Base-by-base conservation (phyloP, 2,888 invertebrate species). In the Cryptocephalus primarius region DNA sequence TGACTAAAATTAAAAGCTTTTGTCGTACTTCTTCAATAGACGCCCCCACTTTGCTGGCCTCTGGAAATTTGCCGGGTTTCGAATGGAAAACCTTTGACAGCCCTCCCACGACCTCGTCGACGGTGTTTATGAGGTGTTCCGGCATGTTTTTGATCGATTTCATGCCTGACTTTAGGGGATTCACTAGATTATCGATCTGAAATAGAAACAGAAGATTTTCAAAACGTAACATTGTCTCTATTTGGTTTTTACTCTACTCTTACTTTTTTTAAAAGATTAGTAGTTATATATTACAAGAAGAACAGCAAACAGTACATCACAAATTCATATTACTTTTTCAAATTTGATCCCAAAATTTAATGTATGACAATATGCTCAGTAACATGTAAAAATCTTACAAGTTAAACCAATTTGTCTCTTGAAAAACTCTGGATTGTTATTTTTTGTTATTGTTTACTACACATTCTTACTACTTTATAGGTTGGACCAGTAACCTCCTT, bases 91-190 rank as follows among this genome's bases (percentile, higher is more conserved):
- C 83, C 70, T 84, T 85, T 40, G 83, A 84, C 54, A 88, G 76
- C 46, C 87, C 87, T 60, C 84, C 88, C 72, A 88, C 84, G 33
- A 90, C 82, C 50, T 85, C 87, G 60, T 88, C 87, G 1, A 92
- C 85, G 0, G 89, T 88, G 57, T 83, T 88, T 33, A 85, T 77
- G 53, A 93, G 79, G 59, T 88, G 88, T 63, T 93, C 92, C 0
- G 93, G 92, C 76, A 91, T 86, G 43, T 86, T 84, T 67, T 88
- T 87, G 32, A 94, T 84, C 0, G 87, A 84, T 60, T 85, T 82
- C 76, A 91, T 88, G 1, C 90, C 88, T 6, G 82, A 83, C 61
- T 83, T 82, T 48, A 94, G 70, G 0, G 93, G 90, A 61, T 71
- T 72, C 8, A 72, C 72, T 42, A 72, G 55, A 2, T 69, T 70